Percentiles rank a stretch among this genome's conserved stretches.
These are phyloP conservation scores for Apteryx mantelli DNA, from an alignment of 2,113 vertebrate species.

Conservation along the genomic window DNA sequence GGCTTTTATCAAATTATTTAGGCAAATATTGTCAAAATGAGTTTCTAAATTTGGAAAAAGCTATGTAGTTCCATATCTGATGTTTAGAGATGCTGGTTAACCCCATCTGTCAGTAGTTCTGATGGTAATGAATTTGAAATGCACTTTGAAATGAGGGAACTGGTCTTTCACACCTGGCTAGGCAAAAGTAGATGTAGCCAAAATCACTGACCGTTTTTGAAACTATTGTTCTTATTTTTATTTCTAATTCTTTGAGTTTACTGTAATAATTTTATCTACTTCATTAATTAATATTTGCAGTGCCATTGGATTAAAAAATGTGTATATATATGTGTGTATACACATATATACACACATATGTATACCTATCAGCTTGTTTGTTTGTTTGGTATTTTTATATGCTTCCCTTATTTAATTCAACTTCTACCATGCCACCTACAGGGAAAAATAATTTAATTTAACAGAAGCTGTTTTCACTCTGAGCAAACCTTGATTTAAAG, in stretches of 20 bases:
- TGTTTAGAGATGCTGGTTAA: background rate
- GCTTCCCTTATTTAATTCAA: background rate
- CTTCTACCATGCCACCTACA: background rate
- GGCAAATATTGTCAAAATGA: background rate
- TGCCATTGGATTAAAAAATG: background rate
- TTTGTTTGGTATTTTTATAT: background rate
- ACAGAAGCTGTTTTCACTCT: background rate
- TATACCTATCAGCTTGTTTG: background rate
- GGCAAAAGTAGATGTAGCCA: background rate
- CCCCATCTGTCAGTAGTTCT: background rate
- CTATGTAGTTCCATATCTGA: background rate
- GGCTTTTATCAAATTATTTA: background rate
- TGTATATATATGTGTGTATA: too few species aligned
- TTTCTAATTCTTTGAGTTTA: background rate
- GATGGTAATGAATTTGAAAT: background rate
- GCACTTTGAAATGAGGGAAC: background rate
- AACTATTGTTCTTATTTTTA: background rate
- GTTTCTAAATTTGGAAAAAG: background rate
- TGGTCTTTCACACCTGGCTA: background rate
- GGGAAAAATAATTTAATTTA: conserved; percentile 16
- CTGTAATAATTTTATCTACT: background rate
- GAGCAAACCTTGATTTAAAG: background rate
- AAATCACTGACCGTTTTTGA: background rate
- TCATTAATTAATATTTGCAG: background rate
- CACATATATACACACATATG: too few species aligned